phyloP scores from a whole-genome alignment of 2,113 vertebrate species.

The Scomber colias region DNA sequence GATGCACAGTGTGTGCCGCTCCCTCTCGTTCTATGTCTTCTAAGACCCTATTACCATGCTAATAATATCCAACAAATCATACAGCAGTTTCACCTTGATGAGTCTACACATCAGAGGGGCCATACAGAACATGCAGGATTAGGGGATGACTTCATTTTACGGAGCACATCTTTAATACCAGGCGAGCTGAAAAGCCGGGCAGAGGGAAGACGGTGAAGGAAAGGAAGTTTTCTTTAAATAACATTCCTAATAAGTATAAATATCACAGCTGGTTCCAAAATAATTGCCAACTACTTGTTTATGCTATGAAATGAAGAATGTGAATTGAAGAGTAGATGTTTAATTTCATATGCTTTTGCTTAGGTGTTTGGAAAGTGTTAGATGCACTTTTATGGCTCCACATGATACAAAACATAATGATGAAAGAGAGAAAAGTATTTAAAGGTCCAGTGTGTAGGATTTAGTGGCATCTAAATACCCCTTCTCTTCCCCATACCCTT shows the following conservation, averaged over 20 bases:
- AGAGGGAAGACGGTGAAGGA: slow-evolving; percentile 27
- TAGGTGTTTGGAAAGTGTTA: background rate
- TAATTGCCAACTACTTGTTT: background rate
- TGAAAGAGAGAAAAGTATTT: background rate
- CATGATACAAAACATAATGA: background rate
- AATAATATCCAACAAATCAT: slow-evolving; percentile 64
- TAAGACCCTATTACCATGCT: slow-evolving; percentile 59
- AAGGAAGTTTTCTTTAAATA: slow-evolving; percentile 36
- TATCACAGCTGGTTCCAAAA: slow-evolving; percentile 19
- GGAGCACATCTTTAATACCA: slow-evolving; percentile 27
- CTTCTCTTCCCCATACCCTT: too few species aligned
- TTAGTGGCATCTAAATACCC: background rate
- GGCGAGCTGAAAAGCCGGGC: slow-evolving; percentile 41
- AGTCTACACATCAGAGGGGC: slow-evolving; percentile 44
- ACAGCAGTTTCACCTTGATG: slow-evolving; percentile 59
- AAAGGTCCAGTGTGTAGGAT: too few species aligned
- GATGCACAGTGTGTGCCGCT: slow-evolving; percentile 57
- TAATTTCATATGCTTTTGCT: background rate
- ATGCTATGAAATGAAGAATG: background rate
- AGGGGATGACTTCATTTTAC: slow-evolving; percentile 58
- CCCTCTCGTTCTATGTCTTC: slow-evolving; percentile 38
- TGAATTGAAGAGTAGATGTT: background rate
- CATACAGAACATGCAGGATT: slow-evolving; percentile 52
- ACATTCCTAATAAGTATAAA: slow-evolving; percentile 36
- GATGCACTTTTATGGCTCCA: background rate